Evolutionary conservation across 2,113 vertebrate genomes (phyloP).

Genomic region (Ctenomys sociabilis): DNA sequence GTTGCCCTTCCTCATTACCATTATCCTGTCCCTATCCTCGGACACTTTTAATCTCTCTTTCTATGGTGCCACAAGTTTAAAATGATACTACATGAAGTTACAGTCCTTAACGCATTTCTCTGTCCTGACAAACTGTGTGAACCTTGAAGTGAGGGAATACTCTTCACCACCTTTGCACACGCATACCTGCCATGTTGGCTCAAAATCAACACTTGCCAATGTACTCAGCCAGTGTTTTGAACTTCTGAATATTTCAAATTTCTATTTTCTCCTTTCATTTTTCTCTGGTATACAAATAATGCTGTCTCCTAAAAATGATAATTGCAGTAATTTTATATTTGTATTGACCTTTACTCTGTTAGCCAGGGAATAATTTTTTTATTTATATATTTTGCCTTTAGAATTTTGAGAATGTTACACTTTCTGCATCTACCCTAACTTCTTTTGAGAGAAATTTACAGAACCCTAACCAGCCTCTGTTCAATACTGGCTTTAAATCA

Average conservation of each 20-base stretch:
- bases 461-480: constrained; percentile 11
- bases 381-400: constrained; percentile 18
- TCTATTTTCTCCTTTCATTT: constrained; percentile 12
- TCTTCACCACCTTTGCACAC: neutral
- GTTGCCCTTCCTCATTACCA: neutral
- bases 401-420: constrained; percentile 34
- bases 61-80: constrained; percentile 5
- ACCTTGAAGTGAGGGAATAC: neutral
- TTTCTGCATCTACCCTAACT: constrained; percentile 31
- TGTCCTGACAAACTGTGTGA: neutral
- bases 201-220: neutral
- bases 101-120: neutral
- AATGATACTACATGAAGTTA: constrained; percentile 10
- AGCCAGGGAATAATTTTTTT: constrained; percentile 23
- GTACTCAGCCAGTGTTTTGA: neutral
- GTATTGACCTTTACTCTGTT: neutral
- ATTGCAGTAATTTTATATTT: neutral
- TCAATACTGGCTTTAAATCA: constrained; percentile 29
- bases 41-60: constrained; percentile 46
- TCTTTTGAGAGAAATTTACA: constrained; percentile 65
- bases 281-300: neutral
- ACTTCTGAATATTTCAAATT: constrained; percentile 45
- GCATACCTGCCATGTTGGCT: neutral
- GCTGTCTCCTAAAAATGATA: constrained; percentile 25
- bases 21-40: neutral